Evolutionary conservation across 2,113 vertebrate genomes (phyloP).

Genomic region (Halcyon malimbica): DNA sequence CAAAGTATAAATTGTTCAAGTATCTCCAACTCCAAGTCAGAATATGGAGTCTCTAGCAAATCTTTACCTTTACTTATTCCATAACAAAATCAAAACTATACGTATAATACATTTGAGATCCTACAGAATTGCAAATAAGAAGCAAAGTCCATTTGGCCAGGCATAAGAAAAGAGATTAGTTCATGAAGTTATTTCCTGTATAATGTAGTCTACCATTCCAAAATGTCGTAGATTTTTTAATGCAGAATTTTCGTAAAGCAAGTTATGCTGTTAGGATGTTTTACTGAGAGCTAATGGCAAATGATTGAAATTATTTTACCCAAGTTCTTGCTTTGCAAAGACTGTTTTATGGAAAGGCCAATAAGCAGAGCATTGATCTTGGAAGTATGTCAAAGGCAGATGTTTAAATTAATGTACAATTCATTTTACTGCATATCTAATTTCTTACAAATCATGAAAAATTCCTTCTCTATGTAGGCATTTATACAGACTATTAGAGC

Average conservation of each 20-base stretch:
- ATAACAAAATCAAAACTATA: neutral
- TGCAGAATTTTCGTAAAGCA: neutral
- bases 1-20: neutral
- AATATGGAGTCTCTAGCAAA: neutral
- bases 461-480: slow-evolving; percentile 19
- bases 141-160: neutral
- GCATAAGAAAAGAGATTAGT: neutral
- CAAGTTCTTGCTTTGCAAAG: neutral
- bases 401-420: slow-evolving; percentile 58
- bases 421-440: slow-evolving; percentile 53
- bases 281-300: neutral
- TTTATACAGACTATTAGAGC: slow-evolving; percentile 62
- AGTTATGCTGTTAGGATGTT: neutral
- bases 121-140: neutral
- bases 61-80: neutral
- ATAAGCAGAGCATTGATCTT: slow-evolving; percentile 14
- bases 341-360: neutral
- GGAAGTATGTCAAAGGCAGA: slow-evolving; percentile 42
- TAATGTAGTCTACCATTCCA: neutral
- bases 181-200: neutral
- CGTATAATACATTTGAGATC: neutral
- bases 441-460: slow-evolving; percentile 58
- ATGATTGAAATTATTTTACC: neutral
- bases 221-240: neutral
- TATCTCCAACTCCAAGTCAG: neutral